These are phyloP conservation scores for Heptranchias perlo DNA, from an alignment of 2,113 vertebrate genomes.

Conservation along the genomic window DNA sequence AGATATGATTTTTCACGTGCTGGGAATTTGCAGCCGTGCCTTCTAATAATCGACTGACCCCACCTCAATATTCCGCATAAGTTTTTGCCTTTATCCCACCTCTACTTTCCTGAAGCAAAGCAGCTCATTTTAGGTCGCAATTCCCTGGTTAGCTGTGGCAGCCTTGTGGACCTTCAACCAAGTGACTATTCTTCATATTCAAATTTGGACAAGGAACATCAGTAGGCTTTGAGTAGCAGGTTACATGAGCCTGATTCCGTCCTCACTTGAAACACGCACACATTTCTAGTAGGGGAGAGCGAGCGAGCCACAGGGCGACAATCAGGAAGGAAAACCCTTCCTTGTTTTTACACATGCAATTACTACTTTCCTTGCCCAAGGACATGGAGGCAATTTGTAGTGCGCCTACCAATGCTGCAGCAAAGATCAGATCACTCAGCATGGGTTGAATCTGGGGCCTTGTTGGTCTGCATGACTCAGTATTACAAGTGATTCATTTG, in stretches of 20 bases:
- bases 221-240: background rate
- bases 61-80: background rate
- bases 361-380: background rate
- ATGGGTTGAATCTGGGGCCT: background rate
- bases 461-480: background rate
- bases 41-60: background rate
- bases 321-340: no score
- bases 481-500: no score
- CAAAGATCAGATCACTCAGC: no score
- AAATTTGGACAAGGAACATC: no score
- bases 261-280: no score
- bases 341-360: no score
- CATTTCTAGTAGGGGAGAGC: no score
- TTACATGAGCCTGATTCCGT: no score
- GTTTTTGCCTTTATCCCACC: background rate
- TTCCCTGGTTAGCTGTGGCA: background rate
- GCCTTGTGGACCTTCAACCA: background rate
- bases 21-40: background rate
- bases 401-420: background rate
- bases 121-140: background rate
- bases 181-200: background rate
- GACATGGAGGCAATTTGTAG: background rate
- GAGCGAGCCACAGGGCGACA: no score
- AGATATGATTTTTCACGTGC: no score
- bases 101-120: background rate